These are phyloP conservation scores for Patella depressa DNA, from an alignment of 2,888 invertebrate genomes.

Conservation along the genomic window DNA sequence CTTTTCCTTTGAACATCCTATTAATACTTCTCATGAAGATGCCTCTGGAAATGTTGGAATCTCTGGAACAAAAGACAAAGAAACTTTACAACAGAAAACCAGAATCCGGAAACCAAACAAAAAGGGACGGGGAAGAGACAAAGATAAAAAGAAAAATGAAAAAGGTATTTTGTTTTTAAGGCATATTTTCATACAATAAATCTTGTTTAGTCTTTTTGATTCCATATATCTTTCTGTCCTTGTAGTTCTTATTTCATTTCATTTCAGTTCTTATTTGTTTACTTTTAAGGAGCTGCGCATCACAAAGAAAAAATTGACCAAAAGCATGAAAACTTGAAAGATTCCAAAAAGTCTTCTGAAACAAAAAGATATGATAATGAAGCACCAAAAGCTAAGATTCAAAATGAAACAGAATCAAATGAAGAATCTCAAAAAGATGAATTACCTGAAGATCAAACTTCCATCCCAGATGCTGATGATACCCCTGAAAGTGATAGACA, in stretches of 20 bases:
- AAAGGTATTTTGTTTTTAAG: constrained; percentile 21
- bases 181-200: no score
- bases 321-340: no score
- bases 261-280: no score
- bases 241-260: no score
- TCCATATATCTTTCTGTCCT: no score
- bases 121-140: constrained; percentile 22
- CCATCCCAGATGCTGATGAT: background rate
- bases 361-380: constrained; percentile 30
- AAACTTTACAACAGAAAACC: constrained; percentile 22
- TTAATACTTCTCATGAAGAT: constrained; percentile 47
- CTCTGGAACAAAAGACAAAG: constrained; percentile 30
- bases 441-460: background rate
- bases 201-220: no score
- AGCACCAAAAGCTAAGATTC: constrained; percentile 19
- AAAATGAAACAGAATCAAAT: background rate
- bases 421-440: background rate
- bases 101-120: constrained; percentile 21
- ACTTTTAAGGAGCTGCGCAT: no score
- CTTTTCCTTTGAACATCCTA: constrained; percentile 53
- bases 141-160: constrained; percentile 30
- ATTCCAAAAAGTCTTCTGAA: background rate
- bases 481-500: background rate
- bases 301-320: no score
- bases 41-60: constrained; percentile 45